Percentiles rank a stretch among this genome's conserved stretches.
Conservation (phyloP, 2,113 vertebrate species). For the Anhinga anhinga region DNA sequence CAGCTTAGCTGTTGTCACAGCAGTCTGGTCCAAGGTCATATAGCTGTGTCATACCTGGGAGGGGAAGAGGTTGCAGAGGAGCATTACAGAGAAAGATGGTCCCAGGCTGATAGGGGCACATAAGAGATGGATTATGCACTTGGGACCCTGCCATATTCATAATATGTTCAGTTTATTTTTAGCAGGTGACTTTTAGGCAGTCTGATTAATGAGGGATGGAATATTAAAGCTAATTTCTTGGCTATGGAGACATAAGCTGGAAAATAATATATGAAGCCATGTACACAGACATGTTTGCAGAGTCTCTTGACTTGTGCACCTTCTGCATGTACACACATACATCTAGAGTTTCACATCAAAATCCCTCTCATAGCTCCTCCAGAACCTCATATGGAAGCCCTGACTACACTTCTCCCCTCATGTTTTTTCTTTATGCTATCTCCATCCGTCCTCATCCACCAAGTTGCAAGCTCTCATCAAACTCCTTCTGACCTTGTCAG, state of each 20-base stretch:
- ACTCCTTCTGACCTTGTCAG: background rate
- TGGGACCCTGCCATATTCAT: background rate
- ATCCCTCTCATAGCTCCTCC: background rate
- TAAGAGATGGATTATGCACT: background rate
- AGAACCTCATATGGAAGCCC: background rate
- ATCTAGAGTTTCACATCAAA: background rate
- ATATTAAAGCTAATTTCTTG: background rate
- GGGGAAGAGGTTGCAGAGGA: background rate
- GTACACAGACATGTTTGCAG: background rate
- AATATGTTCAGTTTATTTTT: background rate
- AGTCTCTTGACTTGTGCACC: background rate
- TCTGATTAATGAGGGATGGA: background rate
- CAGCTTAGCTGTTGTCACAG: background rate
- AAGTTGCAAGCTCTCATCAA: background rate
- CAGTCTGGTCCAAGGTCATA: background rate
- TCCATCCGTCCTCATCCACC: background rate
- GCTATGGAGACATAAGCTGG: fast-evolving
- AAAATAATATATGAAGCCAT: background rate
- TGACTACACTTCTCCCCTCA: background rate
- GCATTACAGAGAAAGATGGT: background rate
- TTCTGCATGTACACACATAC: background rate
- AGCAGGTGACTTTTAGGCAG: background rate
- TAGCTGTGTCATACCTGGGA: fast-evolving
- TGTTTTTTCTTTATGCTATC: background rate
- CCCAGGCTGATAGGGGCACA: background rate